Evolutionary conservation across 2,888 invertebrate genomes (phyloP).

Genomic region (Ischnus inquisitorius): DNA sequence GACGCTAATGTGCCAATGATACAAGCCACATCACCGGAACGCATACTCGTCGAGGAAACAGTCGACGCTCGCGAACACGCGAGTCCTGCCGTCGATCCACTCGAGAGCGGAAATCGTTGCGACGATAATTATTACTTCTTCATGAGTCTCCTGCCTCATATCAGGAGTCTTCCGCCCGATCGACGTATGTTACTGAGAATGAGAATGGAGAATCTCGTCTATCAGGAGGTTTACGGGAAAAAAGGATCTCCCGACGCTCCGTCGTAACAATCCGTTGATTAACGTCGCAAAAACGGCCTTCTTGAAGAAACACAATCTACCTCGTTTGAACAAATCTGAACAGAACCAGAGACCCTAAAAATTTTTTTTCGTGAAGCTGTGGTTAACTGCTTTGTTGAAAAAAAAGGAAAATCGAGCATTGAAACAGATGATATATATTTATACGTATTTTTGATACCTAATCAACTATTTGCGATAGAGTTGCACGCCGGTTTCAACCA

Average conservation of each 20-base stretch:
- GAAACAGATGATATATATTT: too few species aligned
- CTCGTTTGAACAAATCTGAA: too few species aligned
- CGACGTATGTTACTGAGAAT: slow-evolving; percentile 83
- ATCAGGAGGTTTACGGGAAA: slow-evolving; percentile 82
- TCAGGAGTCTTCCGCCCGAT: slow-evolving; percentile 82
- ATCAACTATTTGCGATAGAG: too few species aligned
- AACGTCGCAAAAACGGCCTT: slow-evolving; percentile 18
- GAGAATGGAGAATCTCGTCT: slow-evolving; percentile 84
- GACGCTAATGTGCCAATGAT: slow-evolving; percentile 68
- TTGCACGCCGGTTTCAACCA: too few species aligned
- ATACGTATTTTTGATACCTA: too few species aligned
- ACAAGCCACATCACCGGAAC: slow-evolving; percentile 76
- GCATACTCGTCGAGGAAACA: slow-evolving; percentile 75
- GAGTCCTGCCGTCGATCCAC: slow-evolving; percentile 76
- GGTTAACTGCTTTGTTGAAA: too few species aligned
- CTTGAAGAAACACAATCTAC: too few species aligned
- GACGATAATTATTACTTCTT: slow-evolving; percentile 85
- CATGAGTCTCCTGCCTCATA: slow-evolving; percentile 84
- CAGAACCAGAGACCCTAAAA: too few species aligned
- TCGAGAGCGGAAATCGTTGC: slow-evolving; percentile 77
- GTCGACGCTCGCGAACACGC: slow-evolving; percentile 79
- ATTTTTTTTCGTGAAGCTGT: too few species aligned
- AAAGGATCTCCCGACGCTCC: slow-evolving; percentile 37
- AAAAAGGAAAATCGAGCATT: too few species aligned
- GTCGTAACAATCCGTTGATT: slow-evolving; percentile 64